phyloP scores from a whole-genome alignment of 2,797 vertebrate genomes.

The Nasua narica region DNA sequence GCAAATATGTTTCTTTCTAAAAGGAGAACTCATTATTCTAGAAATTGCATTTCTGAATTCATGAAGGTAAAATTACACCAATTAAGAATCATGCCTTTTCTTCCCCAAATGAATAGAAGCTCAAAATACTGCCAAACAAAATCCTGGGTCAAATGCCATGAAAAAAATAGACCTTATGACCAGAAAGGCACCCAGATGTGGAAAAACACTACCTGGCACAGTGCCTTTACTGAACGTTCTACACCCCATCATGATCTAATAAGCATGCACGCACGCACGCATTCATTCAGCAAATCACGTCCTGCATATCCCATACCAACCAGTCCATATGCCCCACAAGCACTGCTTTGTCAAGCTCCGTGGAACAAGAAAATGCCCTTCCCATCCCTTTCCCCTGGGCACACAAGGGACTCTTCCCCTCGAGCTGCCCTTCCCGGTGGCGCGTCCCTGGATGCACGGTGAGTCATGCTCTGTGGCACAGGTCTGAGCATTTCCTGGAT shows the following conservation, averaged over 20 bases:
- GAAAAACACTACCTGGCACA: background rate
- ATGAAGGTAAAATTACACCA: conserved; percentile 54
- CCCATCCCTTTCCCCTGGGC: background rate
- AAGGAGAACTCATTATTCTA: conserved; percentile 37
- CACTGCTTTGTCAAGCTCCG: background rate
- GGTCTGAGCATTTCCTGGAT: background rate
- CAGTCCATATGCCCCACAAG: background rate
- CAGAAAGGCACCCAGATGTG: background rate
- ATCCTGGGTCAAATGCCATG: conserved; percentile 13
- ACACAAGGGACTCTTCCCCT: background rate
- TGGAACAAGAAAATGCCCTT: background rate
- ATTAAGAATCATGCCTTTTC: conserved; percentile 65
- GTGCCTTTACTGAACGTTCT: background rate
- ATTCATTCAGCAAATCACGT: background rate
- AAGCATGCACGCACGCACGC: background rate
- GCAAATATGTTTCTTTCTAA: conserved; percentile 60
- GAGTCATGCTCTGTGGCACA: background rate
- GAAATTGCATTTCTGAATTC: conserved; percentile 28
- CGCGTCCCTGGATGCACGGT: accelerated
- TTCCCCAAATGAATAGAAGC: conserved; percentile 62
- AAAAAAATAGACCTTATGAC: background rate
- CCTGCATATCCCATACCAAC: background rate
- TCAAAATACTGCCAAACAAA: conserved; percentile 65
- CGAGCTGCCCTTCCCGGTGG: background rate
- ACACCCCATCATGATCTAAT: background rate